phyloP scores from a whole-genome alignment of 1,140 invertebrate species.

The Euura lappo region DNA sequence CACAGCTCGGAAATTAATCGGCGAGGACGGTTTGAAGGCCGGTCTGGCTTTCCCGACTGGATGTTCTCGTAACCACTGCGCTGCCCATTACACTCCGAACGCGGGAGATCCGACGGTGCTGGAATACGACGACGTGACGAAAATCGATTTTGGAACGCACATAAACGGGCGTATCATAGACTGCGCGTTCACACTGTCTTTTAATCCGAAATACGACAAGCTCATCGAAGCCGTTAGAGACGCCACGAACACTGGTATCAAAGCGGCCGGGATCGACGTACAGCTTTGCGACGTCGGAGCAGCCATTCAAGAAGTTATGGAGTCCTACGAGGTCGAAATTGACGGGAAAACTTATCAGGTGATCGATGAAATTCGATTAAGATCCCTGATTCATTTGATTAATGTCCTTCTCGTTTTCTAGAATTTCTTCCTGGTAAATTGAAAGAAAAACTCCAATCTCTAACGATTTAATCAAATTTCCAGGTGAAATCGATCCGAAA shows the following conservation, averaged over 20 bases:
- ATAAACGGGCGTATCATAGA: slow-evolving; percentile 99
- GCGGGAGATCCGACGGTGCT: slow-evolving; percentile 96
- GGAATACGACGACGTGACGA: slow-evolving; percentile 96
- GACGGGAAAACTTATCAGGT: slow-evolving; percentile 94
- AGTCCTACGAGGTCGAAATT: slow-evolving; percentile 97
- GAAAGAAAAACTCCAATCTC: background rate
- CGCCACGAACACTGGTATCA: slow-evolving; percentile 97
- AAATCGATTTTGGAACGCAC: slow-evolving; percentile 99
- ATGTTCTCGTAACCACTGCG: slow-evolving; percentile 97
- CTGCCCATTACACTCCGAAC: slow-evolving; percentile 99
- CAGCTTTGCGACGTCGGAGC: slow-evolving; percentile 97
- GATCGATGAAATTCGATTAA: background rate
- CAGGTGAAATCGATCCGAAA: slow-evolving; percentile 96
- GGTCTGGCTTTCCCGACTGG: slow-evolving; percentile 99
- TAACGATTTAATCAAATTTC: slow-evolving; percentile 13
- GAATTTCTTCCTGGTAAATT: no score
- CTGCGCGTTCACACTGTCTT: slow-evolving; percentile 97
- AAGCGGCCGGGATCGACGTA: slow-evolving; percentile 95
- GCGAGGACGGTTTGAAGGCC: slow-evolving; percentile 94
- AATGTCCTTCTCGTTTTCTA: no score
- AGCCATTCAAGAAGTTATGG: slow-evolving; percentile 99
- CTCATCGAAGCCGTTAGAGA: slow-evolving; percentile 95
- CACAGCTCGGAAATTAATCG: slow-evolving; percentile 89
- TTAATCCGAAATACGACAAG: slow-evolving; percentile 97
- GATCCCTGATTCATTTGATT: no score